Base-by-base conservation (phyloP, 92 coral and sea anemone species). In the Umimayanthus kanabou region DNA sequence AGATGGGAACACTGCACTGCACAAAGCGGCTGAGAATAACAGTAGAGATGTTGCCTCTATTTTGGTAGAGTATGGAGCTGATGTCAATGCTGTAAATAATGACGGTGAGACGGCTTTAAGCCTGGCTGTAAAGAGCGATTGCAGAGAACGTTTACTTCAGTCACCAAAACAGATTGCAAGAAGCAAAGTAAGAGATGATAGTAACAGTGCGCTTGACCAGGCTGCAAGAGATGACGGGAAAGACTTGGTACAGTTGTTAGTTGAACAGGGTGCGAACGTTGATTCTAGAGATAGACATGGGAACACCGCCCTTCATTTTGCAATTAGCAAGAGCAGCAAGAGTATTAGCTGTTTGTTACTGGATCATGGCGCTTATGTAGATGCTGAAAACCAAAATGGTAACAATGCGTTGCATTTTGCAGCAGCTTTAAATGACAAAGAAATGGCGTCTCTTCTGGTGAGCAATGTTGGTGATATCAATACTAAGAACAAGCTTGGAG, bases 251-350 rank as follows among this genome's bases (percentile, higher is more conserved):
- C 55, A 64, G 26, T 29, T 61, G 6, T 53, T 79, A 29, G 67
- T 79, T 33, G 70, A 87, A 66, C 76, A 61, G 37, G 85, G 85
- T 23, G 85, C 89, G 5, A 55, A 25, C 61, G n/a, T 64, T 3
- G 61, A 87, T 40, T 20, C 10, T 7, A 30, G 13, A 37, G 65
- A 57, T 14, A 87, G 4, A n/a, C 2, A 47, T 37, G 89, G 79
- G 29, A 74, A 43, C 57, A 78, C 89, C 15, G 85, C 84, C 8
- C 85, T 87, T 20, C 89, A 87, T 11, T 75, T 9, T 87, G 85
- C 89, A 5, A 69, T 78, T 49, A 39, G 25, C 23, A 47, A 42
- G 5, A 71, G n/a, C 58, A 43, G 39, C 55, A 39, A 43, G 65
- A 58, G 57, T 10, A 33, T 87, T 4, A 40, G 9, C 30, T 25